Conservation (phyloP, 2,888 invertebrate genomes). For the Lithodes maja region DNA sequence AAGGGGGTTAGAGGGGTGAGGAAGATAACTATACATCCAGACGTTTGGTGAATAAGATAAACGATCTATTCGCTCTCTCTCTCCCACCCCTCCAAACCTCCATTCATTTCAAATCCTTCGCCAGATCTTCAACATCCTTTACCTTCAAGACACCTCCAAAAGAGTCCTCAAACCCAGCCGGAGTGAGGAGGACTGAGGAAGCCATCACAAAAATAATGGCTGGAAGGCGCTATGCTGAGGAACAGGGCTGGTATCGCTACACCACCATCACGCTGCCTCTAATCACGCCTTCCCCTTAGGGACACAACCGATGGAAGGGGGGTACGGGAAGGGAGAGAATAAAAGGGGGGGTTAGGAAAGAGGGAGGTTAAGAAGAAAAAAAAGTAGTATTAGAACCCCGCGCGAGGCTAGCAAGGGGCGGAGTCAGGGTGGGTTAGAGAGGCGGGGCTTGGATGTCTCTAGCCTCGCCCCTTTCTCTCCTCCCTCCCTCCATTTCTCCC, state of each 20-base stretch:
- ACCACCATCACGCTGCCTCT: constrained; percentile 60
- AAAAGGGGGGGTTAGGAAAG: constrained; percentile 18
- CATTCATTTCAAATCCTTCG: not conserved
- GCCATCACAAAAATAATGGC: constrained; percentile 57
- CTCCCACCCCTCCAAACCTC: constrained; percentile 14
- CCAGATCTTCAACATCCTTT: no score
- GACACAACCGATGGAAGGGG: constrained; percentile 51
- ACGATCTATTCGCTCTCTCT: constrained; percentile 57
- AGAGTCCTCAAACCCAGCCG: no score
- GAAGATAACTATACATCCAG: constrained; percentile 31
- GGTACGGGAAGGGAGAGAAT: constrained; percentile 41
- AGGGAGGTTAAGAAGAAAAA: not conserved
- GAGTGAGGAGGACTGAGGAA: constrained; percentile 23
- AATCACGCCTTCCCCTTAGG: constrained; percentile 63
- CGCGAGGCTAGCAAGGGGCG: constrained; percentile 53
- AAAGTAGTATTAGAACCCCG: constrained; percentile 24
- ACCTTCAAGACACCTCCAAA: no score
- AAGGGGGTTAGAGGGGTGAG: not conserved
- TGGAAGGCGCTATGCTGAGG: constrained; percentile 56
- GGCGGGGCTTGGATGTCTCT: constrained; percentile 31
- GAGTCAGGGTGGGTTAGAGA: constrained; percentile 14
- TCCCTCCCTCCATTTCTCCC: not conserved
- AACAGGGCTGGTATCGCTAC: constrained; percentile 55
- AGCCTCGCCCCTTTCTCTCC: constrained; percentile 1
- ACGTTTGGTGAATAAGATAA: constrained; percentile 54